These are phyloP conservation scores for Colistium nudipinnis DNA, from an alignment of 2,113 vertebrate genomes.

Conservation along the genomic window DNA sequence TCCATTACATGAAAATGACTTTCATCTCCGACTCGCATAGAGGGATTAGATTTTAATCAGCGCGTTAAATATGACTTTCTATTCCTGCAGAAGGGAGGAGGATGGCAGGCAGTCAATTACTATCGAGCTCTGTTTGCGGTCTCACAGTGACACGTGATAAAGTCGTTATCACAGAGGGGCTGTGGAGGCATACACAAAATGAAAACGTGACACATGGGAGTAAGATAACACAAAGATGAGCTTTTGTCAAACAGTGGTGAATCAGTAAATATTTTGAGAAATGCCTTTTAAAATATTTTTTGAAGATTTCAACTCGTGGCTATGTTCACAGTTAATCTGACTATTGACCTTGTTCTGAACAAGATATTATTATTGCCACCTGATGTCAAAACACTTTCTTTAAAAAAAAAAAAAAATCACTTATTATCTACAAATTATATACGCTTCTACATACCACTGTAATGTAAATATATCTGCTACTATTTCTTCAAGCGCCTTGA, in stretches of 20 bases:
- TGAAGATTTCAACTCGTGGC: neutral
- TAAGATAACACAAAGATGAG: slow-evolving; percentile 23
- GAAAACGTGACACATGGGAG: slow-evolving; percentile 28
- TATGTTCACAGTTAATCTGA: too few species aligned
- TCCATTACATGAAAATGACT: slow-evolving; percentile 80
- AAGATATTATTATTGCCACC: too few species aligned
- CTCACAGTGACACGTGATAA: slow-evolving; percentile 50
- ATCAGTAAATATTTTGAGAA: slow-evolving; percentile 13
- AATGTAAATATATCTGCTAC: neutral
- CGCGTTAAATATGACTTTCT: slow-evolving; percentile 77
- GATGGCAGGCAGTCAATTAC: slow-evolving; percentile 67
- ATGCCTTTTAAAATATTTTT: neutral
- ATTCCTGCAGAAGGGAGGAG: slow-evolving; percentile 66
- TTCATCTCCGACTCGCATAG: slow-evolving; percentile 75
- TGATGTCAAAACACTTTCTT: too few species aligned
- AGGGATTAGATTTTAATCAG: slow-evolving; percentile 81
- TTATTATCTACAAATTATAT: too few species aligned
- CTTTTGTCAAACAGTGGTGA: slow-evolving; percentile 33
- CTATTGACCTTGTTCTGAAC: too few species aligned
- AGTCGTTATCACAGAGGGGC: slow-evolving; percentile 49
- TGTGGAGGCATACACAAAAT: slow-evolving; percentile 46
- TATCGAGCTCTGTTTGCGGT: slow-evolving; percentile 59
- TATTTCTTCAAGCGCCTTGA: neutral
- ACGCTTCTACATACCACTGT: too few species aligned
- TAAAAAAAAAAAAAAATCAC: too few species aligned